Percentiles rank a stretch among this genome's conserved stretches.
These are phyloP conservation scores for Mesorhabditis belari DNA, from an alignment of 2,888 invertebrate species.

Conservation along the genomic window DNA sequence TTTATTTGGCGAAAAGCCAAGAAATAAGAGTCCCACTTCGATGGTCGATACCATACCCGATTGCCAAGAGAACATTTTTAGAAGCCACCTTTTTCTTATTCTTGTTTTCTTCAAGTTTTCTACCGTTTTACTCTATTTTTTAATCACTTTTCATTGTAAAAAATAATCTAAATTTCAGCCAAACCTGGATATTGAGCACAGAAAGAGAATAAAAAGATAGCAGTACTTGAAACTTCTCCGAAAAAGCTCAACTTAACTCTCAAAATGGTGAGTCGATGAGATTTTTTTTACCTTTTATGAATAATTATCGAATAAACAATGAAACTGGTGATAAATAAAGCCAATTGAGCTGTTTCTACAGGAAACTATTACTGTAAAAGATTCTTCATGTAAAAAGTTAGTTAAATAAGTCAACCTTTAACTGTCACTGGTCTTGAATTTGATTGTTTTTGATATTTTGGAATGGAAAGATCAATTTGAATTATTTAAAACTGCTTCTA, in stretches of 20 bases:
- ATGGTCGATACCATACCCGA: too few species aligned
- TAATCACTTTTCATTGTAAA: neutral
- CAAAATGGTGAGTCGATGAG: conserved; percentile 35
- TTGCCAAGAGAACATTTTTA: too few species aligned
- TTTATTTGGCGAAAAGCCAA: too few species aligned
- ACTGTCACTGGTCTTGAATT: too few species aligned
- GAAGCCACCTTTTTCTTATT: too few species aligned
- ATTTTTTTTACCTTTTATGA: neutral
- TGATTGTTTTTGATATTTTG: neutral
- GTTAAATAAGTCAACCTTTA: too few species aligned
- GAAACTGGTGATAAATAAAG: neutral
- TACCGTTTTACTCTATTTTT: neutral
- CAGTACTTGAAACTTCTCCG: conserved; percentile 21
- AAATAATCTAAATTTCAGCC: too few species aligned
- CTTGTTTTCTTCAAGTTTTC: neutral
- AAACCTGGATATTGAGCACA: conserved; percentile 46
- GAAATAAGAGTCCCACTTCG: too few species aligned
- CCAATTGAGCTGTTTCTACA: too few species aligned
- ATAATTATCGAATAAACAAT: conserved; percentile 54
- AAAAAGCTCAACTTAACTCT: conserved; percentile 29
- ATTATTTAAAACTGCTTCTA: neutral
- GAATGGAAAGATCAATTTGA: too few species aligned
- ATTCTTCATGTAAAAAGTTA: too few species aligned
- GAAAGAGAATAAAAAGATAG: conserved; percentile 49
- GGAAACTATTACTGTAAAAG: too few species aligned